Conservation (phyloP, 2,888 invertebrate genomes). For the Smittia aterrima region DNA sequence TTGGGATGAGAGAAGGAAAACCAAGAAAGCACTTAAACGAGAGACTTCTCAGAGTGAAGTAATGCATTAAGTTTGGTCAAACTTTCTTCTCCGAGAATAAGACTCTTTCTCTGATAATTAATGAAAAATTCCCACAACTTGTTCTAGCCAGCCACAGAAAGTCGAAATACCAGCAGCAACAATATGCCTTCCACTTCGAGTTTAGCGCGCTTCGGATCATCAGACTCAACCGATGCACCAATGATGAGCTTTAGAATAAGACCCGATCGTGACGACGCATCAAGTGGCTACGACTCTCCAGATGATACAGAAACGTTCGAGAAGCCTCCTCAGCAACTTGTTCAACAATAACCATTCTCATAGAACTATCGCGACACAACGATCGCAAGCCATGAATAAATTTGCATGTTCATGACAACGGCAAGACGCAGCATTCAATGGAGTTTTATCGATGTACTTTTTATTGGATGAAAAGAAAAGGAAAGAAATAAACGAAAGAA, state of each 20-base stretch:
- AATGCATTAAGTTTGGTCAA: slow-evolving; percentile 12
- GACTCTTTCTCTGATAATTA: not conserved
- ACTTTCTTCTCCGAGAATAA: not conserved
- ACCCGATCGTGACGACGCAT: slow-evolving; percentile 62
- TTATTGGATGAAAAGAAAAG: not conserved
- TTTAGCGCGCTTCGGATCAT: slow-evolving; percentile 21
- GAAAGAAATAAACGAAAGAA: not conserved
- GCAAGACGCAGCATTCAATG: slow-evolving; percentile 3
- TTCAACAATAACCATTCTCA: slow-evolving; percentile 5
- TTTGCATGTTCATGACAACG: slow-evolving; percentile 24
- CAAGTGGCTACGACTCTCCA: slow-evolving; percentile 77
- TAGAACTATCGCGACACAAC: slow-evolving; percentile 21
- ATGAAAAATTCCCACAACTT: slow-evolving; percentile 22
- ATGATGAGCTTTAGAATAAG: slow-evolving; percentile 14
- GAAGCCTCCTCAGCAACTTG: slow-evolving; percentile 47
- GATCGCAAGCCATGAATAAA: slow-evolving; percentile 31
- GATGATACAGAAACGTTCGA: slow-evolving; percentile 65
- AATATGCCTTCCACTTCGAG: slow-evolving; percentile 42
- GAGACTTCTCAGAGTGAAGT: not conserved
- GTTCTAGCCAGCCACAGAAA: slow-evolving; percentile 42
- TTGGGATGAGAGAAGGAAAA: not conserved
- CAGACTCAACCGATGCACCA: slow-evolving; percentile 1
- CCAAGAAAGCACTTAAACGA: not conserved
- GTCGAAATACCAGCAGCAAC: slow-evolving; percentile 34
- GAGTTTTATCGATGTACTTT: slow-evolving; percentile 31